A percentile compares a stretch with the other conserved stretches of the same genome.
Conservation (phyloP, 2,113 vertebrate species). For the Odocoileus virginianus region DNA sequence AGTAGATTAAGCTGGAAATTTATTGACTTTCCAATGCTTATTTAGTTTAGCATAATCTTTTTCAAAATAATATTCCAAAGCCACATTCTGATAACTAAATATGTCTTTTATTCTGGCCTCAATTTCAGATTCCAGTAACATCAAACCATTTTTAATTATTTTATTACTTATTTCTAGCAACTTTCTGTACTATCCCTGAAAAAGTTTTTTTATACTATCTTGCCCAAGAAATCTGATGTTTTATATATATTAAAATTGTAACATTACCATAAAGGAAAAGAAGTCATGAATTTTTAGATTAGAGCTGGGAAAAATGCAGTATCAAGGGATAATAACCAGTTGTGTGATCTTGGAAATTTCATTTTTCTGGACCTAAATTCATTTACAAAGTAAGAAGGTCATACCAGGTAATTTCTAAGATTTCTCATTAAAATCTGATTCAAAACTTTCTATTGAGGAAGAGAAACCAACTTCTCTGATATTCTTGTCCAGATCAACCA, state of each 20-base stretch:
- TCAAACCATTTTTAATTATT: background rate
- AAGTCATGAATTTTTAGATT: background rate
- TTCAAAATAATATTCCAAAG: slow-evolving; percentile 37
- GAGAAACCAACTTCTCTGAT: background rate
- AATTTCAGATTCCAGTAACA: slow-evolving; percentile 10
- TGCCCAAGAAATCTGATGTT: background rate
- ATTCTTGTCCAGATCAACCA: background rate
- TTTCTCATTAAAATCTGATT: slow-evolving; percentile 12
- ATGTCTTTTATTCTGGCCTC: background rate
- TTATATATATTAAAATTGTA: slow-evolving; percentile 4
- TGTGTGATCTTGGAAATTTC: background rate
- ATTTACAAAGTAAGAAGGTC: background rate
- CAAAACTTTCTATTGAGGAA: background rate
- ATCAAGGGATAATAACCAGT: background rate
- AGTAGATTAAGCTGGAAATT: background rate
- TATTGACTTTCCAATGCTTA: background rate
- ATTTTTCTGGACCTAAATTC: background rate
- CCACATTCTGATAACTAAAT: background rate
- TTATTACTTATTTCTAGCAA: slow-evolving; percentile 19
- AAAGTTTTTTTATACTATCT: background rate
- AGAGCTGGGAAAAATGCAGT: background rate
- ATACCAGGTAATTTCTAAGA: background rate
- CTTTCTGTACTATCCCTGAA: background rate
- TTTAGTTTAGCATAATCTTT: background rate
- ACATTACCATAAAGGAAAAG: background rate